phyloP scores from a whole-genome alignment of 2,113 vertebrate species.

The Acanthisitta chloris region DNA sequence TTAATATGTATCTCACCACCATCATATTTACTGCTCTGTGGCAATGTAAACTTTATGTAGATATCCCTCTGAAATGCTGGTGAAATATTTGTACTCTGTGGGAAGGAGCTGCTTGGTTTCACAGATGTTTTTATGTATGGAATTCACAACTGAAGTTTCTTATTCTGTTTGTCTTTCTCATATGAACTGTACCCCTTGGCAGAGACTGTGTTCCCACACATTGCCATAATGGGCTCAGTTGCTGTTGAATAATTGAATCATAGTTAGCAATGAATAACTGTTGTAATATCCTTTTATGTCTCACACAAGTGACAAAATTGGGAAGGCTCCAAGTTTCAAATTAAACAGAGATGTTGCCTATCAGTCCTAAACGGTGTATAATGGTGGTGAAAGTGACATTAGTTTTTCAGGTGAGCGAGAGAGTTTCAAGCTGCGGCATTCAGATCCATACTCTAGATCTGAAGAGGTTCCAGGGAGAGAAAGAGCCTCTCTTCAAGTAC shows the following conservation, averaged over 20 bases:
- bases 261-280: neutral
- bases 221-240: neutral
- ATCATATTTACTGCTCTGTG: neutral
- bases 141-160: neutral
- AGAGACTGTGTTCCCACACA: neutral
- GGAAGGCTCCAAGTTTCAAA: neutral
- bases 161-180: neutral
- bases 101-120: neutral
- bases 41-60: neutral
- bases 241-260: neutral
- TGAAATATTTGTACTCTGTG: neutral
- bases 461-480: neutral
- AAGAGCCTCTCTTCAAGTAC: neutral
- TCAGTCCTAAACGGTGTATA: neutral
- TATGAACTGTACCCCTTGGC: neutral
- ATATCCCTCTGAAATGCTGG: neutral
- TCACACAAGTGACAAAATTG: neutral
- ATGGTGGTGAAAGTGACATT: neutral
- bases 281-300: neutral
- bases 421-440: neutral
- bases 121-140: neutral
- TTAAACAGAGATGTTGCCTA: neutral
- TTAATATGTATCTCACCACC: neutral
- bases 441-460: neutral
- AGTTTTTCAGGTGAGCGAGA: neutral